These are phyloP conservation scores for Ailurus styani DNA, from an alignment of 2,113 vertebrate genomes.

Conservation along the genomic window DNA sequence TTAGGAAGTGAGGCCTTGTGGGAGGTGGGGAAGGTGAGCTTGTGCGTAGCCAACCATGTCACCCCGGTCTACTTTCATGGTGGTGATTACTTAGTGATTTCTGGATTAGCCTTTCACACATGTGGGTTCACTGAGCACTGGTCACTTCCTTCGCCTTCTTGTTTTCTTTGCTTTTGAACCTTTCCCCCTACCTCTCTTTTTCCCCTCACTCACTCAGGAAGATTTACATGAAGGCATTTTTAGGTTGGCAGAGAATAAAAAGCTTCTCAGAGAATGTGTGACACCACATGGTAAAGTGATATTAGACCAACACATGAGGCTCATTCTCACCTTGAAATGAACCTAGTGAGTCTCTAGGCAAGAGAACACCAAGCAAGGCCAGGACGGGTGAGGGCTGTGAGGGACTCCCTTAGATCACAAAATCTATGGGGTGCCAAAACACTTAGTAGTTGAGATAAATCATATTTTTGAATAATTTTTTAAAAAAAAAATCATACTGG, in stretches of 20 bases:
- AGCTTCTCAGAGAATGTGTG: not conserved
- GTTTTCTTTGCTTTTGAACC: constrained; percentile 40
- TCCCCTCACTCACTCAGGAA: not conserved
- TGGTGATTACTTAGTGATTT: constrained; percentile 60
- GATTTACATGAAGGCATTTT: not conserved
- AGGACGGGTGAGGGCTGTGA: not conserved
- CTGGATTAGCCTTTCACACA: constrained; percentile 73
- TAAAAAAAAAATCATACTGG: not conserved
- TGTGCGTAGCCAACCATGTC: constrained; percentile 25
- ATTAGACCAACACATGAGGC: not conserved
- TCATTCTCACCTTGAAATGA: not conserved
- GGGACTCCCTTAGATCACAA: rapidly evolving
- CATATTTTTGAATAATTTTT: not conserved
- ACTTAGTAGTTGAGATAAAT: not conserved
- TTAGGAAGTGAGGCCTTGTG: constrained; percentile 60
- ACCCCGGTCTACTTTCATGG: constrained; percentile 2
- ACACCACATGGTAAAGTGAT: not conserved
- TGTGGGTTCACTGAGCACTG: constrained; percentile 68
- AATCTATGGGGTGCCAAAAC: not conserved
- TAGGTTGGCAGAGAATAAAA: not conserved
- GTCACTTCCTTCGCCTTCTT: constrained; percentile 56
- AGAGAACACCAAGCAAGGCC: not conserved
- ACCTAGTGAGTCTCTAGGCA: not conserved
- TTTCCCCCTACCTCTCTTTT: not conserved
- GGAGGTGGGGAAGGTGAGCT: constrained; percentile 33